Evolutionary conservation across 1,140 invertebrate genomes (phyloP), one percentile per base, ranked within the genome.

Genomic region (Diabrotica undecimpunctata): DNA sequence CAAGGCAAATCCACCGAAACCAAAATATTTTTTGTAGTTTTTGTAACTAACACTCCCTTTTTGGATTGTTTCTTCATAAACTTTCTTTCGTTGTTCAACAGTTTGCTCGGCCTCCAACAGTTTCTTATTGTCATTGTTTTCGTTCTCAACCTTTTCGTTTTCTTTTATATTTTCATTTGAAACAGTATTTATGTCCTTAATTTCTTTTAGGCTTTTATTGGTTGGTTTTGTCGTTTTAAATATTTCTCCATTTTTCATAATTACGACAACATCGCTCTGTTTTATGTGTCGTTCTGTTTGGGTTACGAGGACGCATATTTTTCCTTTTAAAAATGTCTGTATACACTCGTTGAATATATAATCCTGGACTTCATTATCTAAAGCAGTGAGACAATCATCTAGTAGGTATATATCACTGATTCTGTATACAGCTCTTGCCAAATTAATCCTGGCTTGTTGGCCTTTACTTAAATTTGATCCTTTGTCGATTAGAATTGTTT

Each of bases 401-500:
- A 94, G 77, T 0, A 94, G 78, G 72, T 92, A 94, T 53, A 94
- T 85, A 71, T 91, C 89, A 7, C 88, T 87, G 77, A 89, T 85
- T 57, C 86, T 84, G 78, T 95, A 95, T 5, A 95, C 83, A n/a
- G 92, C 87, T 59, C 93, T 85, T 0, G 94, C 94, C 38, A 96
- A 80, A 74, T 93, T 95, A 5, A 98, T 90, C 72, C 95, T 85
- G 0, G 95, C 94, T 71, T 93, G 90, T 79, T 98, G 96, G 54
- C 96, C 93, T 39, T 92, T 92, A 71, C 89, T 92, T 3, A 93
- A 77, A 39, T 87, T 87, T 9, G 87, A 83, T 57, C 93, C 93
- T 78, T 88, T 83, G 73, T 96, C 93, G 41, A 91, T 92, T 5
- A 95, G 89, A n/a, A 92, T 79, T 0, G 92, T 94, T 70, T 86